Evolutionary conservation across 1,140 invertebrate genomes (phyloP).

Genomic region (Oedothorax gibbosus): DNA sequence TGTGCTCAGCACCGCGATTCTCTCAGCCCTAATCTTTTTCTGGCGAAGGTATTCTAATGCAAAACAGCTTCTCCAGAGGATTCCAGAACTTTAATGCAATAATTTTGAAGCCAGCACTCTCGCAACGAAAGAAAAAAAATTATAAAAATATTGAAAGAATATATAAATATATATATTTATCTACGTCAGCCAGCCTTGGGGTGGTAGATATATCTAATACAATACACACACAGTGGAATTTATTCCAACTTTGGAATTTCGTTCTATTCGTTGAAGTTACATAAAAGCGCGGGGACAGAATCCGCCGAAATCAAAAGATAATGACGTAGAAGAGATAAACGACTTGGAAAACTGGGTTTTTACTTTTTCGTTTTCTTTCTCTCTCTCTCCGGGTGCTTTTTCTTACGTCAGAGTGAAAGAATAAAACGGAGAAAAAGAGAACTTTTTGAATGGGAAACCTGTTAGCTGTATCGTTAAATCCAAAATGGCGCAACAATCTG

Average conservation of each 20-base stretch:
- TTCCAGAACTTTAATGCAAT: slow-evolving; percentile 49
- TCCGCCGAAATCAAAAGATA: slow-evolving; percentile 56
- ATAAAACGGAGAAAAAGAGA: neutral
- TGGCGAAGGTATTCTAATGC: slow-evolving; percentile 37
- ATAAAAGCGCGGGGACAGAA: slow-evolving; percentile 18
- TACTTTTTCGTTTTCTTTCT: neutral
- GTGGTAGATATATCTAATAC: neutral
- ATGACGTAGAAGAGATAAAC: slow-evolving; percentile 59
- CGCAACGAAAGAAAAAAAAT: neutral
- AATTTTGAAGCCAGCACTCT: slow-evolving; percentile 31
- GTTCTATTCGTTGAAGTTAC: slow-evolving; percentile 18
- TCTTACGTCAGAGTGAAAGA: slow-evolving; percentile 7
- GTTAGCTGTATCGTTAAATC: slow-evolving; percentile 55
- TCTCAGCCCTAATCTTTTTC: no score
- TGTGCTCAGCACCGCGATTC: no score
- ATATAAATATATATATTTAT: slow-evolving; percentile 23
- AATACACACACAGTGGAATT: neutral
- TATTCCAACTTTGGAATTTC: slow-evolving; percentile 21
- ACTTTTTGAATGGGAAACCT: slow-evolving; percentile 47
- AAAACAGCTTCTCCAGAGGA: slow-evolving; percentile 32
- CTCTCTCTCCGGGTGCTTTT: slow-evolving; percentile 16
- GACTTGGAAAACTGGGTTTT: slow-evolving; percentile 30
- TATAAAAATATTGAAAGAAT: neutral
- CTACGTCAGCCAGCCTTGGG: neutral
- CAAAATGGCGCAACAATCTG: slow-evolving; percentile 40